Evolutionary conservation across 2,797 vertebrate genomes (phyloP).

Genomic region (Etheostoma nigrum): DNA sequence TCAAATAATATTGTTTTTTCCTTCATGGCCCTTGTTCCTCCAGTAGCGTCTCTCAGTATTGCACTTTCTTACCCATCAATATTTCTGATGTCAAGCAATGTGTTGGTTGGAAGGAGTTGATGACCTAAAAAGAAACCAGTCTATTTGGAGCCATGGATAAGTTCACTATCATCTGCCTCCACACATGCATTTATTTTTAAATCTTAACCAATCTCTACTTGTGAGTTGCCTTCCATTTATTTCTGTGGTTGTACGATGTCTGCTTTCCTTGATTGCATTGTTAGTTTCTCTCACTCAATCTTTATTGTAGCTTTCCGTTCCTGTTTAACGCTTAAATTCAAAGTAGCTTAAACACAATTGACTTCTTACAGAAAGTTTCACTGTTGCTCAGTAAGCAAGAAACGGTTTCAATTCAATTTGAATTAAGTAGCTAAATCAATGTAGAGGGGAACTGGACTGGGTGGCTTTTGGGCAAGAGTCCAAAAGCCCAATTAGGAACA

Average conservation of each 20-base stretch:
- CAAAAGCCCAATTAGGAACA: slow-evolving; percentile 63
- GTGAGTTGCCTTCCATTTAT: slow-evolving; percentile 41
- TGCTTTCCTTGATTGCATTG: slow-evolving; percentile 57
- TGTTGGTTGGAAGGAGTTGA: slow-evolving; percentile 54
- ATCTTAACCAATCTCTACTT: slow-evolving; percentile 48
- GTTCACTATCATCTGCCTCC: slow-evolving; percentile 65
- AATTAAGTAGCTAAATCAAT: slow-evolving; percentile 42
- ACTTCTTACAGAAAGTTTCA: slow-evolving; percentile 58
- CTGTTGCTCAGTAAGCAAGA: slow-evolving; percentile 67
- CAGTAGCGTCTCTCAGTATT: slow-evolving; percentile 26
- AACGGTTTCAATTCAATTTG: slow-evolving; percentile 55
- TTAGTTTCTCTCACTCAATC: slow-evolving; percentile 37
- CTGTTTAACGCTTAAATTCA: slow-evolving; percentile 50
- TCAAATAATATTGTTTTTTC: slow-evolving; percentile 44
- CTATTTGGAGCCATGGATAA: slow-evolving; percentile 53
- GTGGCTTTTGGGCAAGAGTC: slow-evolving; percentile 28
- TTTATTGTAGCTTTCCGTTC: slow-evolving; percentile 40
- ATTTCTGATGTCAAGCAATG: slow-evolving; percentile 59
- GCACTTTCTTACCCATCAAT: slow-evolving; percentile 44
- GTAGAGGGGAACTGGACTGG: slow-evolving; percentile 24
- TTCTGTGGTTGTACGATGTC: slow-evolving; percentile 31
- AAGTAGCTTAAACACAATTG: slow-evolving; percentile 71
- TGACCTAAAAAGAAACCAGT: slow-evolving; percentile 56
- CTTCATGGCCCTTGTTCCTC: slow-evolving; percentile 28
- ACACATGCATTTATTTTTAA: slow-evolving; percentile 52